Base-by-base conservation (phyloP, 1,140 invertebrate species). In the Drosophila virilis region DNA sequence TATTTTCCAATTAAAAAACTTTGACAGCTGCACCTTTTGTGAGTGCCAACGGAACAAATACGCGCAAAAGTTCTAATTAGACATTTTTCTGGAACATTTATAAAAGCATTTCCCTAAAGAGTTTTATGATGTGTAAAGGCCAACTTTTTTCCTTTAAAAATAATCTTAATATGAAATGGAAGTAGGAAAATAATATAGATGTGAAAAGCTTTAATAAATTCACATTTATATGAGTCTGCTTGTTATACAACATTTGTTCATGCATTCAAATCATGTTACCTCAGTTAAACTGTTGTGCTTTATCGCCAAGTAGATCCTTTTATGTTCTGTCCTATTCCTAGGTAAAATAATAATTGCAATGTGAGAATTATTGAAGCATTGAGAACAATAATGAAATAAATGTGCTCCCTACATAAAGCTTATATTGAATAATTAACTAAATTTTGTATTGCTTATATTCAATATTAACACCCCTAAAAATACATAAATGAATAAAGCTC, bases 1-100 rank as follows among this genome's bases (percentile, higher is more conserved):
- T 54, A 68, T 59, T 68, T 74, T 60, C 17, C 57, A 74, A 74
- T 74, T 74, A 74, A 74, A 57, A 74, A 70, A 74, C 66, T 69
- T 74, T 69, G 72, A 74, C 58, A 70, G 58, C 69, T 69, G 42
- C 68, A 70, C 59, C 68, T 70, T 70, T 64, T 64, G 50, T 70
- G 46, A 51, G n/a, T 48, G 64, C 35, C 32, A 54, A 8, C 12
- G 35, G 38, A 65, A 37, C 66, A 45, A 50, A 61, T 40, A 58
- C 13, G 32, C 32, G 45, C 15, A 61, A 52, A 69, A 69, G 13
- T 74, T 70, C 57, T 74, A 74, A 74, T 69, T 74, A 74, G 48
- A 69, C 71, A 60, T 60, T 74, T 55, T 74, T 54, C 13, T 46
- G 54, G 38, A 13, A 57, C 45, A 58, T 54, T 58, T 52, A 7